A percentile compares a stretch with the other conserved stretches of the same genome.
Conservation (phyloP, 2,113 vertebrate genomes). For the Stomatorhinus ivindoensis region DNA sequence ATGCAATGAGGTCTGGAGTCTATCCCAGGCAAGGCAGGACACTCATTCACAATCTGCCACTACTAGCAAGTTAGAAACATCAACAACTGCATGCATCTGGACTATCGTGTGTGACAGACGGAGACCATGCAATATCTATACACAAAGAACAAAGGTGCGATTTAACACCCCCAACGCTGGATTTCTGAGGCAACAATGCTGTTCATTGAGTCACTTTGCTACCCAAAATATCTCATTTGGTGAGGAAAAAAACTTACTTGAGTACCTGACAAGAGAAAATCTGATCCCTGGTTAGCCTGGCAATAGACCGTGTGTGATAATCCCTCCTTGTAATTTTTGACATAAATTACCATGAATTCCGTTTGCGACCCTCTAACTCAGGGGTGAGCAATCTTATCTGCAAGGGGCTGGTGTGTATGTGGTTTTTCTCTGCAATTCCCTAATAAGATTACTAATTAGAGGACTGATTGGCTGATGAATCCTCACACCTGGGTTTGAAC, state of each 20-base stretch:
- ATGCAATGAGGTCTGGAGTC: not conserved
- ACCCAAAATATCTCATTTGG: not conserved
- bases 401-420: too few species aligned
- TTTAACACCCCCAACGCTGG: not conserved
- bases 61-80: not conserved
- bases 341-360: slow-evolving; percentile 63
- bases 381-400: too few species aligned
- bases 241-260: not conserved
- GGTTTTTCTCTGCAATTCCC: too few species aligned
- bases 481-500: too few species aligned
- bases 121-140: not conserved
- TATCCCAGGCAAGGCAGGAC: not conserved
- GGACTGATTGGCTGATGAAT: too few species aligned
- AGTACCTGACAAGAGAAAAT: not conserved
- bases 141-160: not conserved
- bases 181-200: not conserved
- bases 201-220: not conserved
- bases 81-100: not conserved
- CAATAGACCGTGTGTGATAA: slow-evolving; percentile 21
- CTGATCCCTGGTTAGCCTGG: not conserved
- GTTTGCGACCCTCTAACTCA: slow-evolving; percentile 50
- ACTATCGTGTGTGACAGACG: not conserved
- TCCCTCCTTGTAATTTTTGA: slow-evolving; percentile 59
- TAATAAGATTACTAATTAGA: too few species aligned
- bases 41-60: not conserved